These are phyloP conservation scores for Dryobates pubescens DNA, from an alignment of 2,797 vertebrate species.

Conservation along the genomic window DNA sequence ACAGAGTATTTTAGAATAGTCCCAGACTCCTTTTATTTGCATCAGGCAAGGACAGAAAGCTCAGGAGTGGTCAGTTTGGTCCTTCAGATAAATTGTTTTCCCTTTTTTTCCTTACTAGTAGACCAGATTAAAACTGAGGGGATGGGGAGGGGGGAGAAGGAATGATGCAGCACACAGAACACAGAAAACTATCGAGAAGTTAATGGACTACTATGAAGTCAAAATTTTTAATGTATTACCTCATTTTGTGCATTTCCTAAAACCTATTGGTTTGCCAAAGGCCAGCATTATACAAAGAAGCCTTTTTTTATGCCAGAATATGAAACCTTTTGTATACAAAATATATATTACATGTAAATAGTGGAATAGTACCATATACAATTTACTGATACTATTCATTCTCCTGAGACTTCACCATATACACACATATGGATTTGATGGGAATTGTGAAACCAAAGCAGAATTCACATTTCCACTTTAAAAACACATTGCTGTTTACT, in stretches of 20 bases:
- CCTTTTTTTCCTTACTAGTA: not conserved
- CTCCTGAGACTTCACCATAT: not conserved
- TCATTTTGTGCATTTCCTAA: constrained; percentile 20
- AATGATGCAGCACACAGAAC: not conserved
- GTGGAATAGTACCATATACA: not conserved
- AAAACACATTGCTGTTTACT: not conserved
- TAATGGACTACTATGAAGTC: not conserved
- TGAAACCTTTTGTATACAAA: not conserved
- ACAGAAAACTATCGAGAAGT: not conserved
- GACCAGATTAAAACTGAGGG: not conserved
- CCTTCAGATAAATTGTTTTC: not conserved
- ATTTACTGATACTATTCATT: not conserved
- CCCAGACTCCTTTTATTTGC: not conserved
- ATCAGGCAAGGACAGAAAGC: not conserved
- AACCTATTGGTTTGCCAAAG: not conserved
- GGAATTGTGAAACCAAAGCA: not conserved
- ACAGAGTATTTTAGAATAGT: not conserved
- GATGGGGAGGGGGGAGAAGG: no score
- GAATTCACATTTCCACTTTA: not conserved
- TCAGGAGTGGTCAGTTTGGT: not conserved
- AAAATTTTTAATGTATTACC: not conserved
- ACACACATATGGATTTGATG: not conserved
- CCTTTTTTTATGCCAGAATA: constrained; percentile 17
- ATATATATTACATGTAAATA: not conserved
- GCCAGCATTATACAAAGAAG: constrained; percentile 21